Base-by-base conservation (phyloP, 2,113 vertebrate species). In the Oncorhynchus gorbuscha region DNA sequence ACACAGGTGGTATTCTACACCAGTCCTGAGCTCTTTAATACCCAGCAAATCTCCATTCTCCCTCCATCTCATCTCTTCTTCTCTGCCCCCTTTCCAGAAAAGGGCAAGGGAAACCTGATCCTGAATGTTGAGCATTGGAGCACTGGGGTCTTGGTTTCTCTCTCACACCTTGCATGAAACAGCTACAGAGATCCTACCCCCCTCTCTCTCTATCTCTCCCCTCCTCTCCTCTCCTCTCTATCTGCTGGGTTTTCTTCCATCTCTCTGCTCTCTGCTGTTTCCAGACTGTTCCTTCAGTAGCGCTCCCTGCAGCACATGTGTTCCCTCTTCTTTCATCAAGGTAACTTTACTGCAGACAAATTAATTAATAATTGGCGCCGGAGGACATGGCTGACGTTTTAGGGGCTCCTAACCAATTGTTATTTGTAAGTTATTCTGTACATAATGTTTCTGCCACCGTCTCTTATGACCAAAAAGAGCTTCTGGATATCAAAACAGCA, bases 231-330 rank as follows among this genome's bases (percentile, higher is more conserved):
- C 49, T 72, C 24, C 24, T 32, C 49, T 20, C 26, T 28, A 48
- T 72, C 48, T 72, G 12, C 22, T 49, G 18, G 11, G 11, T 49
- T 24, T 14, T 28, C 14, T 6, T 72, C 16, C 49, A 11, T 9
- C 32, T 84, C 30, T 73, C 18, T n/a, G 39, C 39, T 45, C 76
- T 67, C 70, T 86, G 84, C 89, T 89, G 85, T 88, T 91, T 89
- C 81, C 88, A 87, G 85, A 82, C 77, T 74, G 85, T 72, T 85
- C 86, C 84, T 73, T 73, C 32, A 58, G 82, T 66, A 77, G 80
- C 74, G 66, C 87, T 91, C 89, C 89, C 91, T 64, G 83, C 75
- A 91, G 89, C 90, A 93, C 90, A 91, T 92, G 80, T 78, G 39
- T 45, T 45, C 39, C 2, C 39, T 45, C 39, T 45, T 45, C 39